phyloP scores from a whole-genome alignment of 2,113 vertebrate genomes.

The Rafetus swinhoei region DNA sequence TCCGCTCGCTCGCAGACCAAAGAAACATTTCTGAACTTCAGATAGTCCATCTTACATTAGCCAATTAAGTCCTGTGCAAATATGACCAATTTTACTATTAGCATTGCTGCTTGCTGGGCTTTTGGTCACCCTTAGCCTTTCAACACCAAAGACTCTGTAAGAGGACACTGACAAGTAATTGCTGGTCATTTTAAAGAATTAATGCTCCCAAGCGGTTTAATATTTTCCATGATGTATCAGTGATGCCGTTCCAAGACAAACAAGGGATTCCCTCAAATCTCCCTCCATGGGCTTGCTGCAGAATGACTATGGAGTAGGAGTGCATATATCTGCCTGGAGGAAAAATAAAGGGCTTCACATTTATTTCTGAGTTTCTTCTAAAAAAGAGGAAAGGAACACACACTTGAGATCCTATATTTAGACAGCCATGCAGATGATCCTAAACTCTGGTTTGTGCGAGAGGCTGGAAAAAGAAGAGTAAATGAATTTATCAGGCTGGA shows the following conservation, averaged over 20 bases:
- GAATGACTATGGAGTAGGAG: background rate
- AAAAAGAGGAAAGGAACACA: background rate
- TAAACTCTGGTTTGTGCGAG: background rate
- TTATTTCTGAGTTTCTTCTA: background rate
- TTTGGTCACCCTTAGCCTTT: rapidly evolving
- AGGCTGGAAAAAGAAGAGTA: background rate
- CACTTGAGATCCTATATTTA: background rate
- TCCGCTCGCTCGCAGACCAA: background rate
- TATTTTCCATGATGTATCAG: background rate
- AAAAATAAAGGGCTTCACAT: background rate
- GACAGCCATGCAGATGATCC: background rate
- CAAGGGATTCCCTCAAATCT: background rate
- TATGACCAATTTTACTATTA: background rate
- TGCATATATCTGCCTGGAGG: background rate
- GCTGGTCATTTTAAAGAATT: background rate
- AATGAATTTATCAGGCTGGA: background rate
- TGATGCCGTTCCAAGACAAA: background rate
- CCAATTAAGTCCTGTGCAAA: background rate
- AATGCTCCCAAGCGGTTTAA: background rate
- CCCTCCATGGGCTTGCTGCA: background rate
- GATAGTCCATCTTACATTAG: rapidly evolving
- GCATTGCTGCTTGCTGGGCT: rapidly evolving
- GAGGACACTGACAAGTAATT: background rate
- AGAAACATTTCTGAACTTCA: background rate
- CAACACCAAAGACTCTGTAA: background rate